Evolutionary conservation across 2,113 vertebrate genomes (phyloP), one percentile per base, ranked within the genome.

Genomic region (Hippocampus barbouri): DNA sequence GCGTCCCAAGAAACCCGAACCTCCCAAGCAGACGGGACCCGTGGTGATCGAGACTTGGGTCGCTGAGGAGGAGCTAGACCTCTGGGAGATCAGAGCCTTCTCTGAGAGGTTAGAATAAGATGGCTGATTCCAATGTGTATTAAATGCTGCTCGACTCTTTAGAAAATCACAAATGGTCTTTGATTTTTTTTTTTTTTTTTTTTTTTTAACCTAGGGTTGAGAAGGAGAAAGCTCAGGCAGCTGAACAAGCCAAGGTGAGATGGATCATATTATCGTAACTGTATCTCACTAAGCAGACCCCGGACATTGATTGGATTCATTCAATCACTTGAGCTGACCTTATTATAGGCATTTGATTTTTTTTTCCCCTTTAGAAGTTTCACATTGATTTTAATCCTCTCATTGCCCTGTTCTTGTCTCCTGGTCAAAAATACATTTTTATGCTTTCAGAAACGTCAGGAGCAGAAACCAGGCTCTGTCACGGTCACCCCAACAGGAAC

Each of bases 81-180:
- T 98, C 11, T 99, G 97, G 97, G 97, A 99, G 91, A 99, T 99
- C 82, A 93, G 96, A 91, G 97, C 96, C 64, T 99, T 99, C 93
- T 95, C 97, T 74, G 97, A 99, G 91, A 96, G 97, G 97, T 98
- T 76, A 76, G 47, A 34, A 68, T 16, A 45, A 45, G 70, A 27
- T 21, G 16, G 43, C 51, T 2, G 1, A 66, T 49, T 41, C 5
- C 64, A 40, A 9, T 6, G 43, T 74, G 20, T 53, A 15, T 47
- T 56, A 65, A 18, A 34, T 38, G 53, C 62, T 27, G 1, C 40
- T 40, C 7, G 10, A 65, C 21, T 40, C 8, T 5, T n/a, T 10
- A 38, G 20, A 38, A 45, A 20, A 18, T 67, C 43, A 27, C 25
- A 34, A 12, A n/a, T 38, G 16, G 49, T 27, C 15, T 5, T 54